Evolutionary conservation across 2,113 vertebrate genomes (phyloP).

Genomic region (Centropristis striata): DNA sequence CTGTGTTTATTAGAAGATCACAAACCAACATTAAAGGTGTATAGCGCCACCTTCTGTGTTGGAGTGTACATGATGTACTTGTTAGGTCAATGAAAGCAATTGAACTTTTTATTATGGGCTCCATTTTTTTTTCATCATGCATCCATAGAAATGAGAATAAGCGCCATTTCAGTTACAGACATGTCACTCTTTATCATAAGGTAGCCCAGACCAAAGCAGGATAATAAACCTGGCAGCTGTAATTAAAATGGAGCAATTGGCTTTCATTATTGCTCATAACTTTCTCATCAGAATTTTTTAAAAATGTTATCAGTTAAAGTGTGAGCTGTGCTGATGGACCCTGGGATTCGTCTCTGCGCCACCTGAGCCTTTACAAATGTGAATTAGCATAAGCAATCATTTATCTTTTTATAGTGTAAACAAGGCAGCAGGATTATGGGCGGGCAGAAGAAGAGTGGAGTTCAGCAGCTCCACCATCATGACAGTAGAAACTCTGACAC

Average conservation of each 20-base stretch:
- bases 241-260: not conserved
- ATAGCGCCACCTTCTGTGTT: too few relatives aligned
- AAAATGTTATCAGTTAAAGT: too few relatives aligned
- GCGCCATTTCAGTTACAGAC: not conserved
- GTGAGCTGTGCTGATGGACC: constrained; percentile 2
- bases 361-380: not conserved
- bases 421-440: constrained; percentile 19
- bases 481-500: constrained; percentile 7
- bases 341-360: not conserved
- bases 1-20: too few relatives aligned
- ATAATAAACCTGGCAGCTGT: not conserved
- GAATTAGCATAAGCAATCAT: constrained; percentile 25
- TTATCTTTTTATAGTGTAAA: constrained; percentile 32
- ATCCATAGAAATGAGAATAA: too few relatives aligned
- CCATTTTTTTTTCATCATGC: too few relatives aligned
- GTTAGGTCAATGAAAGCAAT: too few relatives aligned
- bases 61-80: too few relatives aligned
- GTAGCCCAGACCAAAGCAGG: not conserved
- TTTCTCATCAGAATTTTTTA: constrained; percentile 12
- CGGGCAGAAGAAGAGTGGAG: not conserved
- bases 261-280: constrained; percentile 18
- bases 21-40: too few relatives aligned
- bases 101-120: too few relatives aligned
- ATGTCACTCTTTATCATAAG: constrained; percentile 29
- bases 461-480: not conserved